These are phyloP conservation scores for Gortyna flavago DNA, from an alignment of 2,888 invertebrate genomes.

Conservation along the genomic window DNA sequence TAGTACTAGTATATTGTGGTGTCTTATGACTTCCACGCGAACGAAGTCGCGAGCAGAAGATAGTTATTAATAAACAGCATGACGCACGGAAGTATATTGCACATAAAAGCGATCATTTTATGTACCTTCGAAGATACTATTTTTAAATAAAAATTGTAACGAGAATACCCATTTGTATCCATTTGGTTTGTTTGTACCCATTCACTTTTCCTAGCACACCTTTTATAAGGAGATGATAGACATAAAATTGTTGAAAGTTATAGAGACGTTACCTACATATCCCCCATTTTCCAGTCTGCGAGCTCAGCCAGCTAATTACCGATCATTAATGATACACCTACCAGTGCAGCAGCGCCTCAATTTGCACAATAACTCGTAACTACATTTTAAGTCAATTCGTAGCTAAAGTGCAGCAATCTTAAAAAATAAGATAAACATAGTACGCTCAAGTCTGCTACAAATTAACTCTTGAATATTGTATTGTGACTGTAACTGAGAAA, in stretches of 20 bases:
- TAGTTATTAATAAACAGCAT: slow-evolving; percentile 11
- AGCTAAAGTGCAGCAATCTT: slow-evolving; percentile 2
- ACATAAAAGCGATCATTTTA: background rate
- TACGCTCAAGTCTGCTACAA: slow-evolving; percentile 22
- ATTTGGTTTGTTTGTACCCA: too few species aligned
- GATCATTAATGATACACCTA: background rate
- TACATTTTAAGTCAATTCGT: slow-evolving; percentile 24
- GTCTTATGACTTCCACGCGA: background rate
- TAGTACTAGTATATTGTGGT: background rate
- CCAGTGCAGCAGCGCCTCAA: background rate
- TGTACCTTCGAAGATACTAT: background rate
- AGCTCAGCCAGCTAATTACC: slow-evolving; percentile 7
- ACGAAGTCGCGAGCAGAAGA: background rate
- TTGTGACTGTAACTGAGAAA: slow-evolving; percentile 8
- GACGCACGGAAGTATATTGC: background rate
- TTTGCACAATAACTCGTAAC: background rate
- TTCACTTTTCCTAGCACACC: background rate
- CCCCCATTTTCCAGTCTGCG: background rate
- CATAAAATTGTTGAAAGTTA: slow-evolving; percentile 7
- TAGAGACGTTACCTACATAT: background rate
- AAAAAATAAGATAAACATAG: slow-evolving; percentile 43
- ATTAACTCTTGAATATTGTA: slow-evolving; percentile 37
- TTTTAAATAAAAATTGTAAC: background rate
- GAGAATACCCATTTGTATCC: too few species aligned
- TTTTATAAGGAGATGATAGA: slow-evolving; percentile 1